phyloP scores from a whole-genome alignment of 2,888 invertebrate species.

The Epirrhoe alternata region DNA sequence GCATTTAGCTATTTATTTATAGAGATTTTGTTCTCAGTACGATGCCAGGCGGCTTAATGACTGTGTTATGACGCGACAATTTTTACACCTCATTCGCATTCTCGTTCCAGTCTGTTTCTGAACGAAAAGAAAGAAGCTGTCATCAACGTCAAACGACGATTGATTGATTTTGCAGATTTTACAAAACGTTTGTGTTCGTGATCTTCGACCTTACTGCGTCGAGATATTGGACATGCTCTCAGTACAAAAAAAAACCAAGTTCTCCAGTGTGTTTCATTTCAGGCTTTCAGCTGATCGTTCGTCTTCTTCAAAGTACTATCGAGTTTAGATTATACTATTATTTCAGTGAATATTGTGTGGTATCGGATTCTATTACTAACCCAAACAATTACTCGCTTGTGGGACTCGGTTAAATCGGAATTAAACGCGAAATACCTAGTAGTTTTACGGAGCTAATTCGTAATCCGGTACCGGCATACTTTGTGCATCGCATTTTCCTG shows the following conservation, averaged over 20 bases:
- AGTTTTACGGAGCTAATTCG: constrained; percentile 7
- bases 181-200: neutral
- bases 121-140: constrained; percentile 18
- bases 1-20: too few species aligned
- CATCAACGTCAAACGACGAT: constrained; percentile 17
- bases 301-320: neutral
- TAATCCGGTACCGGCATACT: constrained; percentile 19
- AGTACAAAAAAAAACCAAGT: neutral
- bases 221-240: neutral
- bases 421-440: neutral
- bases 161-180: neutral
- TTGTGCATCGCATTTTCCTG: constrained; percentile 4
- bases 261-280: neutral
- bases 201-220: neutral
- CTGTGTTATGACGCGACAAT: too few species aligned
- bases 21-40: too few species aligned
- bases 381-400: neutral
- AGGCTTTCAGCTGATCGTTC: constrained; percentile 2
- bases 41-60: too few species aligned
- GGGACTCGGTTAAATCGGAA: neutral
- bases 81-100: too few species aligned
- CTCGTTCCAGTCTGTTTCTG: constrained; percentile 10
- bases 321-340: neutral
- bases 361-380: neutral
- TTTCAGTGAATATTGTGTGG: neutral